Percentiles rank a stretch among this genome's conserved stretches.
Evolutionary conservation across 1,140 invertebrate genomes (phyloP).

Genomic region (Micrasema longulum): DNA sequence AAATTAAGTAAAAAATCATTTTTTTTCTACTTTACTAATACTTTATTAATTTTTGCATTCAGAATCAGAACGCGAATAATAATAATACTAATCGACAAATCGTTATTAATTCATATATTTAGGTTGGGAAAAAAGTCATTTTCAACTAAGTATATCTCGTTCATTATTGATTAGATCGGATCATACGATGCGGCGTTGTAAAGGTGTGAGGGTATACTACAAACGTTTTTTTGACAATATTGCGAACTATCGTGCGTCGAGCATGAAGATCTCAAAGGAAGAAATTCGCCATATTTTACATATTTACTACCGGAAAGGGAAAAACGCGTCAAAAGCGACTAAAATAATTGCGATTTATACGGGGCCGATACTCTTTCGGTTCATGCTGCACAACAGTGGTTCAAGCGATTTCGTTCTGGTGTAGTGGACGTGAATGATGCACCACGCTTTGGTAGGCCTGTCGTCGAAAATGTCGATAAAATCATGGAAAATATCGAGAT

Average conservation of each 20-base stretch:
- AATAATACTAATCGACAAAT: too few relatives aligned
- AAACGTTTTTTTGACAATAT: too few relatives aligned
- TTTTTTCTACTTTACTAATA: too few relatives aligned
- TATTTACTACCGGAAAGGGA: conserved; percentile 21
- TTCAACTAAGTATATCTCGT: conserved; percentile 32
- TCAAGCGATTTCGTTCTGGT: conserved; percentile 22
- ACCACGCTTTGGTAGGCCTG: conserved; percentile 10
- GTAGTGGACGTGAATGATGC: conserved; percentile 25
- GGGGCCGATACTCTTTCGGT: conserved; percentile 24
- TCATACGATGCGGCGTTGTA: conserved; percentile 2
- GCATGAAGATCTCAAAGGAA: conserved; percentile 14
- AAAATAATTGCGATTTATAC: too few relatives aligned
- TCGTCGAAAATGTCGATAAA: conserved; percentile 21
- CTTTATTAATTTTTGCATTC: too few relatives aligned
- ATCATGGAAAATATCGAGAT: conserved; percentile 23
- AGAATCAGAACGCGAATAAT: too few relatives aligned
- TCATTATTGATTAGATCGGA: neutral
- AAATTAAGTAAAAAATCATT: too few relatives aligned
- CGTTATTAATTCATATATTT: too few relatives aligned
- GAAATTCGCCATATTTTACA: conserved; percentile 19
- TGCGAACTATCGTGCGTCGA: conserved; percentile 10
- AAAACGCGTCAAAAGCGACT: conserved; percentile 20
- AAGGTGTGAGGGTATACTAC: too few relatives aligned
- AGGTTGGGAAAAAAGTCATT: too few relatives aligned
- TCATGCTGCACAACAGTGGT: conserved; percentile 20